These are phyloP conservation scores for Ethmia dodecea DNA, from an alignment of 2,888 invertebrate species.

Conservation along the genomic window DNA sequence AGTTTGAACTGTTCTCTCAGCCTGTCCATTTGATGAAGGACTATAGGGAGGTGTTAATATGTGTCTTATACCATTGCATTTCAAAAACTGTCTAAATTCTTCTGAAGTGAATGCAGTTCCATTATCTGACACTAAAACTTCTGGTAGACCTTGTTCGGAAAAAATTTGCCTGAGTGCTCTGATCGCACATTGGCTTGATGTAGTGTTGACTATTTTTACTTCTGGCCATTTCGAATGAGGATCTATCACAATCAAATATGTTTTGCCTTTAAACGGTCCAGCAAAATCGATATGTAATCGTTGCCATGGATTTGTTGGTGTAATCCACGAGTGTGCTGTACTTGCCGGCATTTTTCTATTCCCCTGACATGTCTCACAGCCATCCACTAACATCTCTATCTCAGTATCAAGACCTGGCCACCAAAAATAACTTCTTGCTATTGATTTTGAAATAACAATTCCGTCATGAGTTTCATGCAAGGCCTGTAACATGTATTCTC, in stretches of 20 bases:
- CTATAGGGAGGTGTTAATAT: slow-evolving; percentile 11
- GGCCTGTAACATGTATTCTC: slow-evolving; percentile 6
- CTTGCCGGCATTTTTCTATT: slow-evolving; percentile 1
- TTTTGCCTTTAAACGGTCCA: slow-evolving; percentile 11
- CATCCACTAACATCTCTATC: slow-evolving; percentile 5
- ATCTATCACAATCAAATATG: slow-evolving; percentile 12
- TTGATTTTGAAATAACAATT: slow-evolving; percentile 5
- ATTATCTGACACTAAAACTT: slow-evolving; percentile 12
- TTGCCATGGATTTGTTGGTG: slow-evolving; percentile 7
- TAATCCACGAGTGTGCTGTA: slow-evolving; percentile 4
- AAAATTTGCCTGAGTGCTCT: slow-evolving; percentile 8
- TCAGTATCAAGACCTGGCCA: slow-evolving; percentile 6
- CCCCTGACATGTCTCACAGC: slow-evolving; percentile 4
- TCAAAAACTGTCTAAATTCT: slow-evolving; percentile 11
- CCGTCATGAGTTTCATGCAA: slow-evolving; percentile 15
- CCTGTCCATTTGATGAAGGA: slow-evolving; percentile 12
- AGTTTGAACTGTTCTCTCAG: slow-evolving; percentile 5
- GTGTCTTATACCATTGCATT: slow-evolving; percentile 9
- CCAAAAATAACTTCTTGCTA: slow-evolving; percentile 10
- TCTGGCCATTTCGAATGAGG: slow-evolving; percentile 13
- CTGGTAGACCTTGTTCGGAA: slow-evolving; percentile 10
- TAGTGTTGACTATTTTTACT: slow-evolving; percentile 3
- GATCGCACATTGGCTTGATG: slow-evolving; percentile 1
- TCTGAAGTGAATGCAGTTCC: slow-evolving; percentile 11
- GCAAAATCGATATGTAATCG: slow-evolving; percentile 15